Base-by-base conservation (phyloP, 1,140 invertebrate genomes). In the Cheumatopsyche charites region DNA sequence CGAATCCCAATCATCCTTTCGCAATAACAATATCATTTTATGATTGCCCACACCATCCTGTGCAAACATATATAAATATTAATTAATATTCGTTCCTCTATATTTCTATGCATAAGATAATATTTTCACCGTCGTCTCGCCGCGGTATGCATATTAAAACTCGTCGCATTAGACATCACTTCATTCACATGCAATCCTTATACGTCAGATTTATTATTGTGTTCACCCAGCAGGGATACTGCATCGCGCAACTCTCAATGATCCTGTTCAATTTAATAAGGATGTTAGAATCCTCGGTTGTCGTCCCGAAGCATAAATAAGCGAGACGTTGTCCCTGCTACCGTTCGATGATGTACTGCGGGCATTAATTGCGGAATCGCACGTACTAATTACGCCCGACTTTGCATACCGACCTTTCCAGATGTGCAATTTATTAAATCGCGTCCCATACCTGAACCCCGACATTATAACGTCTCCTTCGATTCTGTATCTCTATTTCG, bases 351-450 rank as follows among this genome's bases (percentile, higher is more conserved):
- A 74, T 71, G 45, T 52, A 74, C 58, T 52, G 36, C 19, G 25
- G 42, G 25, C 73, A 75, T 75, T 72, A 75, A 72, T 75, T 55
- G 45, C 36, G 21, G 25, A 65, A 70, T 75, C 73, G 41, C 67
- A 25, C 29, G 13, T 42, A 66, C 71, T 70, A 72, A 72, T 75
- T 71, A 68, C 67, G 67, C 52, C 67, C 45, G 63, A 75, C 49
- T 75, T 75, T 75, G 73, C 73, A 75, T 75, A 75, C 70, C 69
- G 55, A 42, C 67, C 65, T 58, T 17, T 66, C 23, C 55, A 25
- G 55, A n/a, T 58, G 55, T 58, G 55, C 55, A 58, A 58, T 58
- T 58, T 58, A 58, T 58, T 43, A 67, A 62, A 73, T 52, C 19
- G 71, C 55, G 23, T 63, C 11, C 29, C 29, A 63, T 63, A 17